Evolutionary conservation across 2,113 vertebrate genomes (phyloP).

Genomic region (Mesembrinibis cayennensis): DNA sequence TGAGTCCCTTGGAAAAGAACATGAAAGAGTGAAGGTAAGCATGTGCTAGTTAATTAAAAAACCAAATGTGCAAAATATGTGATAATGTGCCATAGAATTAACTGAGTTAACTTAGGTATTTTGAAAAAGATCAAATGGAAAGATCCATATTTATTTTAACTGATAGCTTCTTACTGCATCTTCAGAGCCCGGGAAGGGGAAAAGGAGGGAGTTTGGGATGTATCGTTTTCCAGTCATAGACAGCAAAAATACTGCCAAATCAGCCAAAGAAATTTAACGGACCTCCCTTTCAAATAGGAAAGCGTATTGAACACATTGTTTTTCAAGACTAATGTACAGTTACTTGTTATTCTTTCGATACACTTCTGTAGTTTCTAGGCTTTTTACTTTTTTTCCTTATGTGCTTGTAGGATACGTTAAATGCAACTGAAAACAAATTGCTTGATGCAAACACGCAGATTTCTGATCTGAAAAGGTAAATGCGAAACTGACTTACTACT

Average conservation of each 20-base stretch:
- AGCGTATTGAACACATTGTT: not conserved
- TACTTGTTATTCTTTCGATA: not conserved
- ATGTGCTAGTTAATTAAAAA: not conserved
- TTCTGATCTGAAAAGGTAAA: constrained; percentile 93
- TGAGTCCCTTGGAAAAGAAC: constrained; percentile 86
- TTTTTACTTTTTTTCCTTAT: not conserved
- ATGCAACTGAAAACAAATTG: constrained; percentile 88
- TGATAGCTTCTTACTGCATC: not conserved
- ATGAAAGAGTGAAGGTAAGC: constrained; percentile 88
- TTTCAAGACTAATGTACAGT: not conserved
- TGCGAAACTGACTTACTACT: not conserved
- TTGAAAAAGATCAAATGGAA: not conserved
- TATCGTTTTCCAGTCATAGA: not conserved
- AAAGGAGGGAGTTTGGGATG: not conserved
- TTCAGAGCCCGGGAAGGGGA: not conserved
- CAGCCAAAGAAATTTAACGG: not conserved
- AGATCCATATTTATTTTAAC: not conserved
- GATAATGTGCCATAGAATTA: not conserved
- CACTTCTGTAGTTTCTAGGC: not conserved
- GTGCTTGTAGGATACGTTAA: constrained; percentile 81
- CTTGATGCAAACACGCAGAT: constrained; percentile 85
- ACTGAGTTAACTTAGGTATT: not conserved
- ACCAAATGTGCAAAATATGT: not conserved
- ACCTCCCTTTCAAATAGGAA: not conserved
- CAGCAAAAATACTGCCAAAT: not conserved